phyloP scores from a whole-genome alignment of 1,140 invertebrate genomes.

The Maconellicoccus hirsutus region DNA sequence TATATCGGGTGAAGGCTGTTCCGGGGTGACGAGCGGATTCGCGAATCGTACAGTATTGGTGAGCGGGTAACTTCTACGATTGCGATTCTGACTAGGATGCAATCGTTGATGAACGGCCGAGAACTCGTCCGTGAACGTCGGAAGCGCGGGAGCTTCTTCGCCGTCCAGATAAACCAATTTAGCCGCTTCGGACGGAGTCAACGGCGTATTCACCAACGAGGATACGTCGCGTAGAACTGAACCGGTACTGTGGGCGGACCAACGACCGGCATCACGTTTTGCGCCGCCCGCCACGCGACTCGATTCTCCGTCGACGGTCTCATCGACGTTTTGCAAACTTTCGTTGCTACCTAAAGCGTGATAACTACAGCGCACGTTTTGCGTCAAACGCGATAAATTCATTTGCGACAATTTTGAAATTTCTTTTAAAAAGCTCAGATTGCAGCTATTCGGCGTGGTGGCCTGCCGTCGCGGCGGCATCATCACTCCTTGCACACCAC shows the following conservation, averaged over 20 bases:
- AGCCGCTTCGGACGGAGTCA: slow-evolving; percentile 55
- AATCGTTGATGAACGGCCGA: slow-evolving; percentile 32
- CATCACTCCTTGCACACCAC: slow-evolving; percentile 2
- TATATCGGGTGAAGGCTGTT: slow-evolving; percentile 46
- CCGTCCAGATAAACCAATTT: slow-evolving; percentile 57
- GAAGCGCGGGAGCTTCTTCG: slow-evolving; percentile 35
- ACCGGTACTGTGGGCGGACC: slow-evolving; percentile 17
- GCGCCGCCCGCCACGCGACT: slow-evolving; percentile 35
- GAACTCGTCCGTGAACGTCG: slow-evolving; percentile 29
- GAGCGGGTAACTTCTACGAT: slow-evolving; percentile 38
- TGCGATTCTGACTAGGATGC: slow-evolving; percentile 29
- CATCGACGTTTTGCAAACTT: slow-evolving; percentile 32
- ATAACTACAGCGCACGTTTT: slow-evolving; percentile 54
- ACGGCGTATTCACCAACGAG: slow-evolving; percentile 34
- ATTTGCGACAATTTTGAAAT: slow-evolving; percentile 61
- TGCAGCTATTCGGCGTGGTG: slow-evolving; percentile 28
- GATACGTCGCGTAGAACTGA: slow-evolving; percentile 53
- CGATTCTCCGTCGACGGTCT: slow-evolving; percentile 37
- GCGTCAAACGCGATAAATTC: slow-evolving; percentile 50
- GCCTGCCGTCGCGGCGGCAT: slow-evolving; percentile 19
- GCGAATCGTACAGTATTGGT: slow-evolving; percentile 44
- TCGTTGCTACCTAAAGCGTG: slow-evolving; percentile 44
- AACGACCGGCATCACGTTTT: not conserved
- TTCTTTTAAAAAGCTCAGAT: slow-evolving; percentile 49
- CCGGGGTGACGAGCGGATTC: slow-evolving; percentile 40